Conservation (phyloP, 1,140 invertebrate genomes). For the Babylonia areolata region DNA sequence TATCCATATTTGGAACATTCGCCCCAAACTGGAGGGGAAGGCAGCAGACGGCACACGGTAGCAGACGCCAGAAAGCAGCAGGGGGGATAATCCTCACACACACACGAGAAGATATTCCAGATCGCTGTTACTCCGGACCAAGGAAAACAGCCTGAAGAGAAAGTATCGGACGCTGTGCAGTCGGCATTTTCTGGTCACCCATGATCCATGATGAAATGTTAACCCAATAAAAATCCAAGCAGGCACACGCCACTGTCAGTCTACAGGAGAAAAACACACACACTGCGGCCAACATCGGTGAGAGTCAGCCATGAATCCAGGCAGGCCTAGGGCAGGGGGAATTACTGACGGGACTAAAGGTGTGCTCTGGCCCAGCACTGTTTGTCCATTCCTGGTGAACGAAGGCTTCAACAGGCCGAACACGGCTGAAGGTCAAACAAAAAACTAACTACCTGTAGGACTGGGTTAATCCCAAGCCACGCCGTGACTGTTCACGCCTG, state of each 20-base stretch:
- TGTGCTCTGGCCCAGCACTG: background rate
- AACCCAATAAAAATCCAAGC: background rate
- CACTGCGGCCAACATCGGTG: background rate
- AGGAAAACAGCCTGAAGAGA: background rate
- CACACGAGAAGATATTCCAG: background rate
- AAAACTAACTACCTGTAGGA: background rate
- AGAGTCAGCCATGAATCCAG: background rate
- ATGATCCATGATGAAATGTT: background rate
- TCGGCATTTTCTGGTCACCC: background rate
- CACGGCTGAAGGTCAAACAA: slow-evolving; percentile 27
- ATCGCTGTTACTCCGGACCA: background rate
- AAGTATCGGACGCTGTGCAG: background rate
- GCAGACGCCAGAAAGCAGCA: background rate
- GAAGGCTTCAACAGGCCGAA: background rate
- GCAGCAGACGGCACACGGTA: slow-evolving; percentile 5
- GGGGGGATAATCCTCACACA: background rate
- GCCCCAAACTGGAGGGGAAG: background rate
- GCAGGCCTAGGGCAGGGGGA: background rate
- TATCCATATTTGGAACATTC: slow-evolving; percentile 36
- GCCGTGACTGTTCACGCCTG: background rate
- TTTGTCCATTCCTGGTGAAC: background rate
- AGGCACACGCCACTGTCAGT: background rate
- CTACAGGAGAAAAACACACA: background rate
- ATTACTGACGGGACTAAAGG: background rate
- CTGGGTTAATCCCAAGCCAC: background rate